Evolutionary conservation across 2,797 vertebrate species (phyloP), one percentile per base, ranked within the genome.

Genomic region (Babyrousa celebensis): DNA sequence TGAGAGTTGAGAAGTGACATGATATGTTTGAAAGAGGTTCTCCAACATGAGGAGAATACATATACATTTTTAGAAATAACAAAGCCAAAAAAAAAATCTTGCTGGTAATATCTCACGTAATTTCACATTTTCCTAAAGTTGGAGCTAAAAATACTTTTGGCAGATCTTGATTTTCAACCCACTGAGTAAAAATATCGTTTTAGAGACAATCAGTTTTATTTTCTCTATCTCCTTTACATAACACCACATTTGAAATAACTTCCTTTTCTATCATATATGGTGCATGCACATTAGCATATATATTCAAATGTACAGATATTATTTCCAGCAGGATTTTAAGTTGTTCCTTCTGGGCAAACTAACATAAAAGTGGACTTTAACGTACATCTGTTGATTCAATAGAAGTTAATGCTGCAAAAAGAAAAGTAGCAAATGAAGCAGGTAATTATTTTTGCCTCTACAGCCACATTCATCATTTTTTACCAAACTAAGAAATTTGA

Each of bases 251-350:
- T 90, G 54, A 86, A 90, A 77, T 70, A 62, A 54, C 12, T 54
- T 68, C 84, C 21, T 79, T 60, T 82, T 48, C 60, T 32, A 5
- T 74, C 56, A 43, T 17, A 70, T 40, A 2, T 43, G 52, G 7
- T 72, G 0, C 17, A 54, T 67, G 43, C 6, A 43, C 2, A 40
- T 43, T 54, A 60, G 56, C 29, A 20, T n/a, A 60, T 3, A 56
- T 62, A 62, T 62, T 65, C 58, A 91, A 71, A 12, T 32, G 2
- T 58, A 93, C 29, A 65, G 75, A 36, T n/a, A 18, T 14, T 77
- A 11, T 79, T 85, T 93, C 21, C 70, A 84, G 63, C 36, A 87
- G 23, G n/a, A 60, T 78, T 96, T 78, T 83, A 79, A 77, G 60
- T 23, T 67, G 70, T 10, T 60, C 8, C 67, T 83, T 68, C 58